Evolutionary conservation across 1,140 invertebrate species (phyloP).

Genomic region (Drosophila nigrodunni): DNA sequence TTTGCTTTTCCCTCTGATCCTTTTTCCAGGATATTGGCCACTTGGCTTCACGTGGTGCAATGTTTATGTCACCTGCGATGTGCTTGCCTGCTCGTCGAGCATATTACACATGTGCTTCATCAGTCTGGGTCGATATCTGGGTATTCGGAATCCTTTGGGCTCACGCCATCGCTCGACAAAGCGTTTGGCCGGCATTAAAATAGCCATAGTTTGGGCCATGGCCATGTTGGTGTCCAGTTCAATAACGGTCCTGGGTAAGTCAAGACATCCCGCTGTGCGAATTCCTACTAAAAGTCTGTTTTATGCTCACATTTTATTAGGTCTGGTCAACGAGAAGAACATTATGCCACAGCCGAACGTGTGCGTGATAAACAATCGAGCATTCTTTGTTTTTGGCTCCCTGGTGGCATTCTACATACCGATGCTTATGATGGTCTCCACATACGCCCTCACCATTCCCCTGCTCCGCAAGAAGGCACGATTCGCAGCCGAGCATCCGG

Average conservation of each 20-base stretch:
- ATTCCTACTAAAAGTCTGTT: not conserved
- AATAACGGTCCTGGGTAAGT: slow-evolving; percentile 93
- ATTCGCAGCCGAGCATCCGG: slow-evolving; percentile 88
- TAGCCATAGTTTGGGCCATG: slow-evolving; percentile 93
- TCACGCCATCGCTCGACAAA: slow-evolving; percentile 91
- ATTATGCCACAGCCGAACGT: slow-evolving; percentile 90
- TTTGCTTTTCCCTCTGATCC: not conserved
- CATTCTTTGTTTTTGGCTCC: slow-evolving; percentile 95
- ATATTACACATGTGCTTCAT: slow-evolving; percentile 99
- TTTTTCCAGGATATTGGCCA: slow-evolving; percentile 93
- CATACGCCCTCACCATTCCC: slow-evolving; percentile 95
- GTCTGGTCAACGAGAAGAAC: slow-evolving; percentile 89
- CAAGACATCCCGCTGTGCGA: not conserved
- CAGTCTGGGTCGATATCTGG: slow-evolving; percentile 95
- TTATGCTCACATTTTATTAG: slow-evolving; percentile 80
- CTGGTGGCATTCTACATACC: slow-evolving; percentile 97
- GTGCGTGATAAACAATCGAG: slow-evolving; percentile 94
- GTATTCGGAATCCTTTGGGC: slow-evolving; percentile 95
- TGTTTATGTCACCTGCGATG: slow-evolving; percentile 96
- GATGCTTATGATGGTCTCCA: slow-evolving; percentile 95
- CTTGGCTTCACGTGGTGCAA: slow-evolving; percentile 95
- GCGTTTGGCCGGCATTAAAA: slow-evolving; percentile 91
- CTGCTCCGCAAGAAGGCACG: slow-evolving; percentile 90
- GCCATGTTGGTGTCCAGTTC: slow-evolving; percentile 94
- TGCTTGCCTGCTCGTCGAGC: slow-evolving; percentile 96